These are phyloP conservation scores for Drosophila saltans DNA, from an alignment of 1,140 invertebrate genomes.

Conservation along the genomic window DNA sequence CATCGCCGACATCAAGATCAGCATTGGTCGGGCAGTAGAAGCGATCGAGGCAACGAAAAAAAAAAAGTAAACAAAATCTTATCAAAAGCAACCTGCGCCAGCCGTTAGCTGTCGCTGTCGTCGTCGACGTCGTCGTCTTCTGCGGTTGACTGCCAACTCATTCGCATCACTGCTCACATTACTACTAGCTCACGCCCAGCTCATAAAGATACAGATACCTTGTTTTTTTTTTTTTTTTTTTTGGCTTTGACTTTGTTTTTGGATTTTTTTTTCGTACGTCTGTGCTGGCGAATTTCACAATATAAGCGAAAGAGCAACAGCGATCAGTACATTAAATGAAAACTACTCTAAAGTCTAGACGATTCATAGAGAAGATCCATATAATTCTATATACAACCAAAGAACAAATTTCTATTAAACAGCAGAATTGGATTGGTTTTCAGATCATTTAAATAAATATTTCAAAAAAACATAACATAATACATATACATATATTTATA, in stretches of 20 bases:
- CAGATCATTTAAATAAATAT: too few relatives aligned
- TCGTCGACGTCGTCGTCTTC: neutral
- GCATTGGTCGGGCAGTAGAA: constrained; percentile 1
- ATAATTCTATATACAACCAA: too few relatives aligned
- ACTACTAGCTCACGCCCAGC: constrained; percentile 40
- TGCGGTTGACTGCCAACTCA: constrained; percentile 32
- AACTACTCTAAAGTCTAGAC: neutral
- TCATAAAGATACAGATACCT: constrained; percentile 47
- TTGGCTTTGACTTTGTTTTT: neutral
- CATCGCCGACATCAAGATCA: constrained; percentile 1
- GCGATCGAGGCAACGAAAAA: constrained; percentile 7
- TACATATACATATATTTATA: too few relatives aligned
- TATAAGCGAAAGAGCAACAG: constrained; percentile 1
- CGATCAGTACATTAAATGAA: neutral
- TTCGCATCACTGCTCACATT: constrained; percentile 17
- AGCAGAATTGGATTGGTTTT: too few relatives aligned
- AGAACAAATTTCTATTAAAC: too few relatives aligned
- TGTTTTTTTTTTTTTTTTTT: constrained; percentile 4
- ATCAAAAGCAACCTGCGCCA: constrained; percentile 31
- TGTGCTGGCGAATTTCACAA: constrained; percentile 20
- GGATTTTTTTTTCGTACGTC: neutral
- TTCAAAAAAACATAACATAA: too few relatives aligned
- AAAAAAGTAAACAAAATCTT: constrained; percentile 59
- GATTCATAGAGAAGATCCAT: too few relatives aligned
- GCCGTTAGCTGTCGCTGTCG: constrained; percentile 10